A percentile compares a stretch with the other conserved stretches of the same genome.
Conservation (phyloP, 2,113 vertebrate genomes). For the Dipodomys stephensi region DNA sequence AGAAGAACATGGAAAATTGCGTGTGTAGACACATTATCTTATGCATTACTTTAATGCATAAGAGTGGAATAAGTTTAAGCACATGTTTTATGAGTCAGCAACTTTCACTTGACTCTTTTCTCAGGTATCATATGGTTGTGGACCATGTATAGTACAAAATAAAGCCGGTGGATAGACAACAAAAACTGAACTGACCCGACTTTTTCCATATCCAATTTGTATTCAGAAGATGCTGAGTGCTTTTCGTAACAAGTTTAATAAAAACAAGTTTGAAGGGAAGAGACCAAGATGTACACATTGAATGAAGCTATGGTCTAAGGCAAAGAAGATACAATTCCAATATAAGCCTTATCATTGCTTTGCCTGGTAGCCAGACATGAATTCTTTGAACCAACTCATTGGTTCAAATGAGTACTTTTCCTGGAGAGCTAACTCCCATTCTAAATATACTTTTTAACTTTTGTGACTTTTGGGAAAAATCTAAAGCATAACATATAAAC, state of each 20-base stretch:
- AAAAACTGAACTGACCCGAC: background rate
- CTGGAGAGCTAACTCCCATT: background rate
- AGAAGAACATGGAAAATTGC: background rate
- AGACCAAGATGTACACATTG: background rate
- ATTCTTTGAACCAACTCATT: background rate
- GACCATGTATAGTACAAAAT: fast-evolving
- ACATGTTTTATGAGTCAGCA: background rate
- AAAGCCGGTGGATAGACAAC: background rate
- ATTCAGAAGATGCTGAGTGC: background rate
- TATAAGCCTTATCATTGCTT: background rate
- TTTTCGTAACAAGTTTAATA: background rate
- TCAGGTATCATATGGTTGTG: background rate
- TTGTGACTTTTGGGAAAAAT: background rate
- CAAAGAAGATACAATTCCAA: background rate
- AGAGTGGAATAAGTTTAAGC: background rate
- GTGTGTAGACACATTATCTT: no score
- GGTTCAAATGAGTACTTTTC: background rate
- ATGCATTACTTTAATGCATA: background rate
- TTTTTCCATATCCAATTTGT: background rate
- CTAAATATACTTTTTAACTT: background rate
- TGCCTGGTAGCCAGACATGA: background rate
- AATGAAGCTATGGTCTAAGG: background rate
- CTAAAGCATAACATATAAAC: background rate
- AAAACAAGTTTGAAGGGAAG: background rate
- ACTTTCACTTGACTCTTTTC: background rate